Evolutionary conservation across 2,113 vertebrate genomes (phyloP), one percentile per base, ranked within the genome.

Genomic region (Recurvirostra avosetta): DNA sequence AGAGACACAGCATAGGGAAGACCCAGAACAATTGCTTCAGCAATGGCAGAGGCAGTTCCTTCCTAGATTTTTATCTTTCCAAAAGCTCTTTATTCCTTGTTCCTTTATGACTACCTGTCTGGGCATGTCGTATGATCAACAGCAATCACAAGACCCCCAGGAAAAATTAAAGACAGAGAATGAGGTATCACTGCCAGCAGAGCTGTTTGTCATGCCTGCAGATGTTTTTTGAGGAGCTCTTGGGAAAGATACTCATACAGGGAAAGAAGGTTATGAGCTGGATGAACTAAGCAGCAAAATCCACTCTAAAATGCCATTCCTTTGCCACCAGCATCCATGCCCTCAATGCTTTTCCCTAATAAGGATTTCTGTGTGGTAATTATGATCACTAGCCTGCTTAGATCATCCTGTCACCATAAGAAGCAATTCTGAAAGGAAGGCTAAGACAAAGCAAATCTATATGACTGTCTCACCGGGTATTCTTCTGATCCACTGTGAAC

Each of bases 141-240:
- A 93, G 22, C 34, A 61, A 83, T 66, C 88, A 88, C 27, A 79
- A 85, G 71, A 12, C 58, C 45, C 71, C 11, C 62, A 90, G 82
- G 86, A 94, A 96, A 94, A 88, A 68, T 66, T 79, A 79, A 94
- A 93, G 74, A 15, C 22, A 59, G 66, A 66, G 18, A 72, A 96
- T 65, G 53, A 92, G 74, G 72, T 58, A 62, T 41, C 74, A 55
- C 12, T 72, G 43, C 62, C 78, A 93, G 53, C 62, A 91, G 43
- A 94, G 52, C 43, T 52, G 59, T 88, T 82, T 88, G 77, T 95
- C 88, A 95, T 81, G 43, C 15, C 71, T 96, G 61, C 62, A 86
- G 52, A 52, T 88, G 77, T 52, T 25, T 79, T 88, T 90, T 81
- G 66, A 94, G 87, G 43, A 85, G 56, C 77, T 93, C 81, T 92